These are phyloP conservation scores for Xestia ashworthii DNA, from an alignment of 2,888 invertebrate genomes.

Conservation along the genomic window DNA sequence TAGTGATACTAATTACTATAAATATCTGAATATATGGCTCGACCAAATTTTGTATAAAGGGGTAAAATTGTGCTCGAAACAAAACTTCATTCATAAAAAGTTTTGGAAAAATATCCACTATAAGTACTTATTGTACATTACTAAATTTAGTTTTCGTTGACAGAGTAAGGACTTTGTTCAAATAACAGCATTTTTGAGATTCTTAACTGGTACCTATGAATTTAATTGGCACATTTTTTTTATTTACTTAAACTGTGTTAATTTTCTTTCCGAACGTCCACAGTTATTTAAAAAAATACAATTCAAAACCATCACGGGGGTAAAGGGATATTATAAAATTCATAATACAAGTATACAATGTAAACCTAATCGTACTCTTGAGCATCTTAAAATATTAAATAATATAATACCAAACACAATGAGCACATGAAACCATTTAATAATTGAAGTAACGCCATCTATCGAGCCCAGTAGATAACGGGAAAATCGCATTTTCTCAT, in stretches of 20 bases:
- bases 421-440: slow-evolving; percentile 20
- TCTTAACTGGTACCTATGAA: slow-evolving; percentile 1
- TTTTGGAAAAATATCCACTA: neutral
- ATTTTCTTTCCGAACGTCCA: neutral
- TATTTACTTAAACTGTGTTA: neutral
- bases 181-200: neutral
- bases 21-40: slow-evolving; percentile 18
- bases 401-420: slow-evolving; percentile 18
- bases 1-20: neutral
- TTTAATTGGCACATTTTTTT: slow-evolving; percentile 37
- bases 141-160: slow-evolving; percentile 12
- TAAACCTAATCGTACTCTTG: slow-evolving; percentile 46
- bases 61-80: slow-evolving; percentile 14
- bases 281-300: neutral
- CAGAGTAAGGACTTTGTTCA: neutral
- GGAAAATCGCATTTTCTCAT: slow-evolving; percentile 47
- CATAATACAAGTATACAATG: slow-evolving; percentile 36
- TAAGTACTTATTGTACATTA: neutral
- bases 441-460: slow-evolving; percentile 38
- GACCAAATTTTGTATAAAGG: neutral
- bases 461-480: slow-evolving; percentile 7
- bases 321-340: slow-evolving; percentile 32
- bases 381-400: slow-evolving; percentile 46
- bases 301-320: slow-evolving; percentile 5
- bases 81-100: neutral